Percentiles rank a stretch among this genome's conserved stretches.
Evolutionary conservation across 2,797 vertebrate genomes (phyloP).

Genomic region (Falco peregrinus): DNA sequence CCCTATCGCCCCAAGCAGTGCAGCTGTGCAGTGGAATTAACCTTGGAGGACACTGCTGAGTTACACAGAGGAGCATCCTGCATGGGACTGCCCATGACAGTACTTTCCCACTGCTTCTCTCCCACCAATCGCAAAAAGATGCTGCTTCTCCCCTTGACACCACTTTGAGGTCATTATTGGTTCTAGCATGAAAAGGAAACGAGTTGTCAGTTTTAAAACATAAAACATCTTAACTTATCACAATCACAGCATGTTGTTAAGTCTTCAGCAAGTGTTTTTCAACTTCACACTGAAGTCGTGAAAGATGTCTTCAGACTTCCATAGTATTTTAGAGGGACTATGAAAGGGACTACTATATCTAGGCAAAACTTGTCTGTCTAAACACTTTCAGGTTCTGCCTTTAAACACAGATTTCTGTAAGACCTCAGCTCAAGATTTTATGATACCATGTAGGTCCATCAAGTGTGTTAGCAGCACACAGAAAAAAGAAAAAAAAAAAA

Average conservation of each 20-base stretch:
- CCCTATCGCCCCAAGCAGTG: conserved; percentile 31
- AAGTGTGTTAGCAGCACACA: neutral
- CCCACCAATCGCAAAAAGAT: conserved; percentile 7
- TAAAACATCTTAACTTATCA: conserved; percentile 8
- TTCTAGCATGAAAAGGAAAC: neutral
- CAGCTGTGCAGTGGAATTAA: conserved; percentile 73
- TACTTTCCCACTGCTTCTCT: conserved; percentile 66
- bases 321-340: neutral
- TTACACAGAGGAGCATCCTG: conserved; percentile 45
- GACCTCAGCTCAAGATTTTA: neutral
- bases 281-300: neutral
- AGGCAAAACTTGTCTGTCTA: neutral
- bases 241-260: neutral
- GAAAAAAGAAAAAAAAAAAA: neutral
- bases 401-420: neutral
- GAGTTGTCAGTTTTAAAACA: conserved; percentile 14
- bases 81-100: conserved; percentile 11
- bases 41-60: conserved; percentile 39
- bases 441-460: neutral
- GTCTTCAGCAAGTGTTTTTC: conserved; percentile 32
- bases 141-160: neutral
- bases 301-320: conserved; percentile 9
- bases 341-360: neutral
- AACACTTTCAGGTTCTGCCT: neutral
- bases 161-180: conserved; percentile 39